phyloP scores from a whole-genome alignment of 2,797 vertebrate genomes.

The Cuculus canorus region DNA sequence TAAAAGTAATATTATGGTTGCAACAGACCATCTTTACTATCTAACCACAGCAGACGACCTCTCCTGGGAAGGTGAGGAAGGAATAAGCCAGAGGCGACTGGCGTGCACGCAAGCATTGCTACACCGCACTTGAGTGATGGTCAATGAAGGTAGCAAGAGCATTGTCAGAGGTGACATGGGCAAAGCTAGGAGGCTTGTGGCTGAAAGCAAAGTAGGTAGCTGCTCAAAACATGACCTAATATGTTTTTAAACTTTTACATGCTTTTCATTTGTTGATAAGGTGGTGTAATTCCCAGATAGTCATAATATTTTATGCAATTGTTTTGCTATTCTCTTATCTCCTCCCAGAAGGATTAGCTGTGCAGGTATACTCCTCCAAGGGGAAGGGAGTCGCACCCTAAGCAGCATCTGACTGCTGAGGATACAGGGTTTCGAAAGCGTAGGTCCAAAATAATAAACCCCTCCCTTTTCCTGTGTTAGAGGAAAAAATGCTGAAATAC shows the following conservation, averaged over 20 bases:
- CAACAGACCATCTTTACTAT: neutral
- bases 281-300: neutral
- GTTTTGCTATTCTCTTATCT: neutral
- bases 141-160: neutral
- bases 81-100: neutral
- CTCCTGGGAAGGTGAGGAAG: neutral
- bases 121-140: neutral
- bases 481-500: neutral
- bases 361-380: neutral
- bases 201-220: neutral
- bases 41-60: neutral
- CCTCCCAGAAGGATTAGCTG: accelerated
- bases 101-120: accelerated
- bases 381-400: neutral
- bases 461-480: neutral
- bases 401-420: neutral
- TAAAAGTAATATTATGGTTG: neutral
- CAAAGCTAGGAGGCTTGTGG: neutral
- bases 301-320: neutral
- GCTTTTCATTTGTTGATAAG: neutral
- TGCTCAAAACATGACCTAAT: neutral
- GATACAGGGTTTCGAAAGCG: neutral
- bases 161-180: neutral
- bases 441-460: neutral
- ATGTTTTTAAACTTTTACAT: neutral